Percentiles rank a stretch among this genome's conserved stretches.
These are phyloP conservation scores for Apoda limacodes DNA, from an alignment of 2,888 invertebrate species.

Conservation along the genomic window DNA sequence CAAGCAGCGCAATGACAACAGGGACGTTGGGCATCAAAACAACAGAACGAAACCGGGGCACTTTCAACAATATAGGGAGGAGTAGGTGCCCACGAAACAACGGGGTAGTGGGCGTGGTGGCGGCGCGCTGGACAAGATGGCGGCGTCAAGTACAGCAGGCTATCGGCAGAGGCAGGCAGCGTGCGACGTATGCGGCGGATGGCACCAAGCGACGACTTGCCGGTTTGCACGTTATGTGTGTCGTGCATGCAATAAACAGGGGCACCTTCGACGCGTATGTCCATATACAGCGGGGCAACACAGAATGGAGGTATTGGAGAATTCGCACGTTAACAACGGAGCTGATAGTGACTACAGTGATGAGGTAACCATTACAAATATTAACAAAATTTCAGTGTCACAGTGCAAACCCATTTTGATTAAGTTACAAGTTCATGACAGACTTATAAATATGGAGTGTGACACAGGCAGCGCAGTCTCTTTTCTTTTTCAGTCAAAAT, in stretches of 20 bases:
- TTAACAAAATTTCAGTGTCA: not conserved
- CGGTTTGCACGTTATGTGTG: conserved; percentile 4
- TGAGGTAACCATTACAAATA: conserved; percentile 1
- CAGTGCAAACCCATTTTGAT: conserved; percentile 1
- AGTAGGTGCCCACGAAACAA: not conserved
- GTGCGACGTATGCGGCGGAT: conserved; percentile 1
- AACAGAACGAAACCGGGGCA: not conserved
- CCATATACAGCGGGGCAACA: not conserved
- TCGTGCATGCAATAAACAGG: conserved; percentile 1
- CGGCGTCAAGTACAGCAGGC: not conserved
- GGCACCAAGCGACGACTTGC: not conserved
- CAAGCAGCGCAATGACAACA: no score
- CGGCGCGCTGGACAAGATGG: not conserved
- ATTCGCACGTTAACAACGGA: not conserved
- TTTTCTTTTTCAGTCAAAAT: conserved; percentile 6
- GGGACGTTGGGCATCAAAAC: not conserved
- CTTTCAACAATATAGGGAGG: not conserved
- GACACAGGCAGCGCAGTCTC: conserved; percentile 15
- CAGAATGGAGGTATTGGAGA: not conserved
- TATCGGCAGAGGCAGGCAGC: not conserved
- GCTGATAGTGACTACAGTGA: conserved; percentile 1
- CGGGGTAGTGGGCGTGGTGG: not conserved
- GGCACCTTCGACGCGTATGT: conserved; percentile 1
- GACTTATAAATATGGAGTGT: conserved; percentile 8
- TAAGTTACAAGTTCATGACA: not conserved